phyloP scores from a whole-genome alignment of 2,113 vertebrate genomes.

The Gobiocypris rarus region DNA sequence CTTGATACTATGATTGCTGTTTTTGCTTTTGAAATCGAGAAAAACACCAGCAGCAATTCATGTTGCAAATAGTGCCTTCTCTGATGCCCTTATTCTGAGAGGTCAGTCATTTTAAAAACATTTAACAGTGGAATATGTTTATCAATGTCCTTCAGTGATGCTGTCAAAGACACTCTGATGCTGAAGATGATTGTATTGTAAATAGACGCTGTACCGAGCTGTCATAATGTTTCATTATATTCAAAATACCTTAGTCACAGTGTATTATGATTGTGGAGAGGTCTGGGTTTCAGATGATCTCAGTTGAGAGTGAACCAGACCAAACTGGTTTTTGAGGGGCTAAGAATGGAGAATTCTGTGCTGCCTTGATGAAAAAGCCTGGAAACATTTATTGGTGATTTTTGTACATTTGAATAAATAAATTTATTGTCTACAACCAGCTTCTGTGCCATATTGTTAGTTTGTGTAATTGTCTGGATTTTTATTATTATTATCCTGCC shows the following conservation, averaged over 20 bases:
- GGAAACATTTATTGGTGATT: slow-evolving; percentile 74
- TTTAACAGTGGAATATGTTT: slow-evolving; percentile 41
- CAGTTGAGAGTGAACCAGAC: slow-evolving; percentile 54
- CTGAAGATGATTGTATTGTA: slow-evolving; percentile 74
- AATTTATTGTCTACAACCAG: slow-evolving; percentile 70
- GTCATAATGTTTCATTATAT: slow-evolving; percentile 75
- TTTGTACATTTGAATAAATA: slow-evolving; percentile 84
- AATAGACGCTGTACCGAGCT: slow-evolving; percentile 77
- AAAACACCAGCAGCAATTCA: slow-evolving; percentile 25
- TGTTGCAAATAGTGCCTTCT: slow-evolving; percentile 53
- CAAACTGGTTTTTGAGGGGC: slow-evolving; percentile 73
- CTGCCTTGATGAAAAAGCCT: slow-evolving; percentile 76
- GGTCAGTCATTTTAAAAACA: slow-evolving; percentile 30
- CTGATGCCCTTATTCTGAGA: slow-evolving; percentile 23
- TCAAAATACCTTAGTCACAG: slow-evolving; percentile 61
- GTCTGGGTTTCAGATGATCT: slow-evolving; percentile 61
- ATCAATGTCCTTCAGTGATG: slow-evolving; percentile 28
- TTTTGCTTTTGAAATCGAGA: neutral
- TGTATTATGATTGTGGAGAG: slow-evolving; percentile 63
- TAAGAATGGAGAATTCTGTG: slow-evolving; percentile 51
- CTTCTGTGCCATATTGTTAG: neutral
- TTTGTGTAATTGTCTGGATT: no score
- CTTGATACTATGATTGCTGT: slow-evolving; percentile 7
- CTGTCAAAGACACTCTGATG: slow-evolving; percentile 50
- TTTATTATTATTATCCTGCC: no score